Evolutionary conservation across 2,797 vertebrate species (phyloP).

Genomic region (Myotis vivesi): DNA sequence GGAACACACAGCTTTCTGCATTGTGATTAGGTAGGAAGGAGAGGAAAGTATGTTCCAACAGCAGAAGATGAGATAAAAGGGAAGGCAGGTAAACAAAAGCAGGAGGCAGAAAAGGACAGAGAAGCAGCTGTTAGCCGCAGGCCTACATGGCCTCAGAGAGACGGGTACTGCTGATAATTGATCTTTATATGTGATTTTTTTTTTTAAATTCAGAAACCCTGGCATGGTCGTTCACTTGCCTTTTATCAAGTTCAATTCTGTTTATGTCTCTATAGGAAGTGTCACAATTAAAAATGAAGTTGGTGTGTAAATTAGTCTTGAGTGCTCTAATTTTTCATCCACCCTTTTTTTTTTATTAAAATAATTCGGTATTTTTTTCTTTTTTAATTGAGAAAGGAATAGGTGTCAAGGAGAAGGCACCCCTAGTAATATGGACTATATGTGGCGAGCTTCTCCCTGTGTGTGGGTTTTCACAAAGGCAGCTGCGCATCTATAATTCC

Average conservation of each 20-base stretch:
- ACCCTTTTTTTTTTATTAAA: background rate
- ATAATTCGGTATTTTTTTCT: background rate
- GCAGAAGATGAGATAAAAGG: background rate
- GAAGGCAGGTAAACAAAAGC: background rate
- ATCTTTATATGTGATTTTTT: background rate
- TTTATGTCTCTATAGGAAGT: background rate
- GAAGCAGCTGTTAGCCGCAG: background rate
- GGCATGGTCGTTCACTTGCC: background rate
- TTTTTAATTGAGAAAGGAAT: background rate
- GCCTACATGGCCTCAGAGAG: background rate
- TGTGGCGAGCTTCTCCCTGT: background rate
- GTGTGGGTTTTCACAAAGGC: background rate
- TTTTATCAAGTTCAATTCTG: background rate
- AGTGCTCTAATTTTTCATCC: background rate
- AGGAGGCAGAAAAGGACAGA: background rate
- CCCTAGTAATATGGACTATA: background rate
- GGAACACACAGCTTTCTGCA: background rate
- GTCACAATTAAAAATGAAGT: background rate
- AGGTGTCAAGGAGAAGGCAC: background rate
- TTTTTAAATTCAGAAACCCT: background rate
- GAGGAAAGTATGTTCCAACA: background rate
- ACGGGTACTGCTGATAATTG: background rate
- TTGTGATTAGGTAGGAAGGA: background rate
- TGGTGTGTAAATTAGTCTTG: background rate
- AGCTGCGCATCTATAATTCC: background rate